These are phyloP conservation scores for Heliconius ethilla DNA, from an alignment of 2,888 invertebrate species.

Conservation along the genomic window DNA sequence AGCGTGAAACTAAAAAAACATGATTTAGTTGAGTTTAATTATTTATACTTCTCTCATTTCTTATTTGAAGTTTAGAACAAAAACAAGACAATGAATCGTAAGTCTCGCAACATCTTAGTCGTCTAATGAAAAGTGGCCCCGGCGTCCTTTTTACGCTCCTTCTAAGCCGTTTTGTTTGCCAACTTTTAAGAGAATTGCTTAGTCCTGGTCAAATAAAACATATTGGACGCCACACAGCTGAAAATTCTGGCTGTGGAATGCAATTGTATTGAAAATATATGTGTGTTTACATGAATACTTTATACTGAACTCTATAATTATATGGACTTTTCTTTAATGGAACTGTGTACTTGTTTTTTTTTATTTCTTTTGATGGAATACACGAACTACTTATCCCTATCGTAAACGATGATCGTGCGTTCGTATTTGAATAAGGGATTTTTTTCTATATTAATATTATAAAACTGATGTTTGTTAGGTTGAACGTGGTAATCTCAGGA, in stretches of 20 bases:
- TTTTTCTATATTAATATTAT: background rate
- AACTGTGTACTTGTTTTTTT: background rate
- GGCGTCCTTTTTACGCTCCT: conserved; percentile 35
- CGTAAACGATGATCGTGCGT: background rate
- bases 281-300: conserved; percentile 21
- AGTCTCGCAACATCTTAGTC: background rate
- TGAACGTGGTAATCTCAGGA: background rate
- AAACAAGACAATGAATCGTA: conserved; percentile 8
- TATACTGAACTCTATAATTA: conserved; percentile 3
- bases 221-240: conserved; percentile 31
- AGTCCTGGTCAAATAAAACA: conserved; percentile 37
- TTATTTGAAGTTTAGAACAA: background rate
- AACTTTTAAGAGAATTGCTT: conserved; percentile 44
- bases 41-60: too few relatives aligned
- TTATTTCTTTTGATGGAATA: background rate
- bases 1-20: background rate
- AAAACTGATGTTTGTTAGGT: background rate
- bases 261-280: conserved; percentile 26
- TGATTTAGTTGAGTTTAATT: background rate
- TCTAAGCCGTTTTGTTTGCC: conserved; percentile 42
- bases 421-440: background rate
- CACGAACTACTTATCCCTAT: background rate
- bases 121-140: conserved; percentile 27
- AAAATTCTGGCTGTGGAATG: conserved; percentile 29
- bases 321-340: background rate